These are phyloP conservation scores for Ophion costatus DNA, from an alignment of 2,888 invertebrate species.

Conservation along the genomic window DNA sequence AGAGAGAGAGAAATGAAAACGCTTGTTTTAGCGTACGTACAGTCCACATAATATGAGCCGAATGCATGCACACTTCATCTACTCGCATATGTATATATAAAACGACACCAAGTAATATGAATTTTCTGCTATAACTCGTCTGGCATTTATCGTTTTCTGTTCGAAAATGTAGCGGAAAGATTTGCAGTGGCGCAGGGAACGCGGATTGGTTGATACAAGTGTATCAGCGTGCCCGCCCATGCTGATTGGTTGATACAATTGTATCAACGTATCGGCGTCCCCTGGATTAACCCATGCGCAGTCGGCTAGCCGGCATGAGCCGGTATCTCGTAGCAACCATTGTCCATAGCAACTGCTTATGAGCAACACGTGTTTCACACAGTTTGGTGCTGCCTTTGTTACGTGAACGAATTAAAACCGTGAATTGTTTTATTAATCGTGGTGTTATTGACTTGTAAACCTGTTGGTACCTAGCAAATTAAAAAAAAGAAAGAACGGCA, in stretches of 20 bases:
- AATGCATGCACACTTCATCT: no score
- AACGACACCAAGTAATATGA: no score
- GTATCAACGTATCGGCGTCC: conserved; percentile 15
- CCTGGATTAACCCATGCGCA: conserved; percentile 1
- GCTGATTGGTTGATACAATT: no score
- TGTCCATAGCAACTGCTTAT: background rate
- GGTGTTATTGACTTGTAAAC: background rate
- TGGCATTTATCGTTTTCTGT: conserved; percentile 4
- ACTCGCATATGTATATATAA: no score
- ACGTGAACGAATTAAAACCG: no score
- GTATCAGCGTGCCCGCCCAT: no score
- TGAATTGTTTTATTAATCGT: background rate
- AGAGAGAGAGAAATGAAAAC: no score
- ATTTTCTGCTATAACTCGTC: conserved; percentile 1
- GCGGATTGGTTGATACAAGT: conserved; percentile 10
- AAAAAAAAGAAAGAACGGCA: background rate
- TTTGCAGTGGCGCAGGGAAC: conserved; percentile 4
- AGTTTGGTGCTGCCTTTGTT: background rate
- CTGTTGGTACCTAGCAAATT: background rate
- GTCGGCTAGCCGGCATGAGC: background rate
- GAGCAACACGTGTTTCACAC: background rate
- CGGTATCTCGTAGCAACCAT: background rate
- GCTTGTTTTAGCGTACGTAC: no score
- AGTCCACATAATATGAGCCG: no score
- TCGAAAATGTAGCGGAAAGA: background rate